Evolutionary conservation across 1,140 invertebrate species (phyloP).

Genomic region (Holcopasites calliopsidis): DNA sequence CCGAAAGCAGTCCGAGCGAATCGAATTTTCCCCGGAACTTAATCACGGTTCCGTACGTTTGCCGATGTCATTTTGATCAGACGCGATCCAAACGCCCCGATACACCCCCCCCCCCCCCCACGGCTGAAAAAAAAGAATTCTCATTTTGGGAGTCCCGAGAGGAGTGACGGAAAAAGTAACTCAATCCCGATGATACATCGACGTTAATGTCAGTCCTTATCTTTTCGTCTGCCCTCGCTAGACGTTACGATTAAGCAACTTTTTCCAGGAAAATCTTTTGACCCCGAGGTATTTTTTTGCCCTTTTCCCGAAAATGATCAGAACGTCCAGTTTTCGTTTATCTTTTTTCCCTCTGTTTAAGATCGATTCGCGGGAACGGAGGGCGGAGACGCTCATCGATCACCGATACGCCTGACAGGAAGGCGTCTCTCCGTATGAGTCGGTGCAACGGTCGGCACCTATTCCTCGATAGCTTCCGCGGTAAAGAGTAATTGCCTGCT

Average conservation of each 20-base stretch:
- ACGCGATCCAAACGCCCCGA: not conserved
- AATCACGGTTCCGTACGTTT: constrained; percentile 3
- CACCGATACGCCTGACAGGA: not conserved
- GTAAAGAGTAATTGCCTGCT: constrained; percentile 47
- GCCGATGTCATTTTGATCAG: not conserved
- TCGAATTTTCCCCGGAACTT: not conserved
- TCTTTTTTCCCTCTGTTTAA: not conserved
- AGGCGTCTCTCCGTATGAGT: constrained; percentile 24
- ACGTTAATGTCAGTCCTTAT: constrained; percentile 8
- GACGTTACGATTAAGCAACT: not conserved
- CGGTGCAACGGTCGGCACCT: constrained; percentile 17
- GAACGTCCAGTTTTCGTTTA: not conserved
- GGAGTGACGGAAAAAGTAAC: not conserved
- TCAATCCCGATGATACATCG: not conserved
- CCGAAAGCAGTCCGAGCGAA: not conserved
- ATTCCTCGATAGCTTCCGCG: constrained; percentile 27
- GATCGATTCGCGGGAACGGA: not conserved
- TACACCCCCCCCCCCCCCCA: too few species aligned
- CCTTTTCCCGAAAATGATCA: not conserved
- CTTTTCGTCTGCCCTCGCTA: not conserved
- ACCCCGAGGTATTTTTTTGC: not conserved
- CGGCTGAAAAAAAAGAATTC: not conserved
- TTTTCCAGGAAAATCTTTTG: not conserved
- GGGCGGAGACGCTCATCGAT: constrained; percentile 24
- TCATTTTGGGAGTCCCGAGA: too few species aligned